Percentiles rank a stretch among this genome's conserved stretches.
These are phyloP conservation scores for Campylomormyrus numenius DNA, from an alignment of 2,113 vertebrate genomes.

Conservation along the genomic window DNA sequence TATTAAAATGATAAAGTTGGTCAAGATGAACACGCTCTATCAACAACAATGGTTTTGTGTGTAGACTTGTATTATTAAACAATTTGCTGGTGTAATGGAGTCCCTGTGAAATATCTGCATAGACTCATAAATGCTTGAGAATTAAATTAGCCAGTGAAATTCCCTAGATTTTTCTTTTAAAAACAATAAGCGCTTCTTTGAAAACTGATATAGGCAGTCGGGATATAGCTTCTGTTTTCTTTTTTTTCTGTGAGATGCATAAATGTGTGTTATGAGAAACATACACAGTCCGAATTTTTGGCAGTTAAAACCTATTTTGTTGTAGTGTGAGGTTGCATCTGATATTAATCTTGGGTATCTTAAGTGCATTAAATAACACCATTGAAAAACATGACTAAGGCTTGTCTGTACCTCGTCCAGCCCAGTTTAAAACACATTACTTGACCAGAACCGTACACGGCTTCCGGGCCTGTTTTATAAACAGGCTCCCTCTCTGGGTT, in stretches of 20 bases:
- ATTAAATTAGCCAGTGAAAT: neutral
- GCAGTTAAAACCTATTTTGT: neutral
- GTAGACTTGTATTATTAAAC: constrained; percentile 54
- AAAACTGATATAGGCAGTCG: neutral
- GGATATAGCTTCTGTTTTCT: neutral
- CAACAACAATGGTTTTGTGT: constrained; percentile 25
- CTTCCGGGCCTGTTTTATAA: neutral
- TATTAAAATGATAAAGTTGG: constrained; percentile 32
- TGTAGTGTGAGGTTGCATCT: neutral
- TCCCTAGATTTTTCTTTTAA: constrained; percentile 6
- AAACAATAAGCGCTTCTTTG: neutral
- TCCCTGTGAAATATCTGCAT: constrained; percentile 64
- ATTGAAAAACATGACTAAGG: neutral
- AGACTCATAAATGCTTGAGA: neutral
- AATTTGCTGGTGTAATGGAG: constrained; percentile 58
- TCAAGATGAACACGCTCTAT: constrained; percentile 37
- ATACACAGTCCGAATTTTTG: neutral
- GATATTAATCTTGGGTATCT: neutral
- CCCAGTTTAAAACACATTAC: neutral
- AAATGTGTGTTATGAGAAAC: neutral
- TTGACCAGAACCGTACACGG: neutral
- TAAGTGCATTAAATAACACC: neutral
- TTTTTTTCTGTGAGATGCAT: neutral
- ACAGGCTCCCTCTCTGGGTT: neutral
- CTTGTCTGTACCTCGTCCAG: neutral